These are phyloP conservation scores for Brachionus paranguensis DNA, from an alignment of 1,140 invertebrate genomes.

Conservation along the genomic window DNA sequence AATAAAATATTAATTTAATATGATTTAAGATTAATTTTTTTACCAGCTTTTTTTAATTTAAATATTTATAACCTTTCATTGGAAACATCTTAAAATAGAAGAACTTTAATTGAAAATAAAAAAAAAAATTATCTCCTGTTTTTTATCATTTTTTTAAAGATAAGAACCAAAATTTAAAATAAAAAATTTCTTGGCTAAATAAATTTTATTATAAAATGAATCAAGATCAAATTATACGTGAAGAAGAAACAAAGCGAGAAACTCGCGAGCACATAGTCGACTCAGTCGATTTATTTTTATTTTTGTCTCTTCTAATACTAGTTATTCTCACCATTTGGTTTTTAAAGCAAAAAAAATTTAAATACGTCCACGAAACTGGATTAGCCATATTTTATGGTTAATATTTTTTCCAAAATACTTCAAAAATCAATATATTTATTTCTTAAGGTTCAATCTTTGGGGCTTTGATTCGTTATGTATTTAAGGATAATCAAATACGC, in stretches of 20 bases:
- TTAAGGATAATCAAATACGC: not conserved
- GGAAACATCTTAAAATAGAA: no score
- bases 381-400: constrained; percentile 93
- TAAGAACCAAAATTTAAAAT: not conserved
- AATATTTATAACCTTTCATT: no score
- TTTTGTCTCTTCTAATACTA: constrained; percentile 78
- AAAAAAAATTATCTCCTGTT: not conserved
- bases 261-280: constrained; percentile 62
- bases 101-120: no score
- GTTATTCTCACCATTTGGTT: constrained; percentile 95
- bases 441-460: not conserved
- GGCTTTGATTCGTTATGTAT: not conserved
- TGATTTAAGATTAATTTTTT: no score
- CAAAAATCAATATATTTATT: not conserved
- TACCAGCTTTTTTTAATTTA: no score
- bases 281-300: constrained; percentile 83
- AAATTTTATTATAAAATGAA: not conserved
- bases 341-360: constrained; percentile 87
- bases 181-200: not conserved
- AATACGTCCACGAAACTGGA: constrained; percentile 94
- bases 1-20: no score
- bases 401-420: no score
- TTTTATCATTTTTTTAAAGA: not conserved
- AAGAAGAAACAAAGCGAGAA: not conserved
- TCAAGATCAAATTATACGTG: constrained; percentile 4